These are phyloP conservation scores for Ormyrus labotus DNA, from an alignment of 2,888 invertebrate species.

Conservation along the genomic window DNA sequence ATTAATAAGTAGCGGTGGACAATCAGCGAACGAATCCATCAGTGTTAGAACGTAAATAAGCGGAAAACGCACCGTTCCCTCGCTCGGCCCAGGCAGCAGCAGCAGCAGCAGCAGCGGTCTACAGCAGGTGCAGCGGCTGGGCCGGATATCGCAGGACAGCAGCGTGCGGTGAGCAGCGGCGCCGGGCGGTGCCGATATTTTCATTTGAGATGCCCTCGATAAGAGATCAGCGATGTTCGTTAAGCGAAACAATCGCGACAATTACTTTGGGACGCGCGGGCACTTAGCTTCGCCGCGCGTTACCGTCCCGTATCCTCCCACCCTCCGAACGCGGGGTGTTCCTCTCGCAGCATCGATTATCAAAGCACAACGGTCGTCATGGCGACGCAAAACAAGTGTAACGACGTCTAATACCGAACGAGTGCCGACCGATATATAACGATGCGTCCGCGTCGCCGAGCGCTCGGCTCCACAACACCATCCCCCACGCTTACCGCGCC, in stretches of 20 bases:
- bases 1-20: too few species aligned
- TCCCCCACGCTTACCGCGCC: too few species aligned
- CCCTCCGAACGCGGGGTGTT: background rate
- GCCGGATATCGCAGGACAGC: background rate
- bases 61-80: too few species aligned
- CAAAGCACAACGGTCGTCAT: slow-evolving; percentile 43
- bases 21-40: too few species aligned
- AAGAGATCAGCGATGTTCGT: slow-evolving; percentile 33
- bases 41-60: too few species aligned
- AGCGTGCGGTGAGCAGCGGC: background rate
- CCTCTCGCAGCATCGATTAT: slow-evolving; percentile 50
- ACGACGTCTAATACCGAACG: slow-evolving; percentile 27
- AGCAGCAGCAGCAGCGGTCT: background rate
- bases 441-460: too few species aligned
- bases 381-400: slow-evolving; percentile 37
- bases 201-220: slow-evolving; percentile 34
- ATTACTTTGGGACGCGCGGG: slow-evolving; percentile 40
- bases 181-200: background rate
- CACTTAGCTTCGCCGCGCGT: slow-evolving; percentile 29
- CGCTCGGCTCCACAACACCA: too few species aligned
- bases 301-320: too few species aligned
- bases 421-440: background rate
- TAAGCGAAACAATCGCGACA: slow-evolving; percentile 48
- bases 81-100: too few species aligned
- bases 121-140: background rate